These are phyloP conservation scores for Alosa sapidissima DNA, from an alignment of 2,797 vertebrate genomes.

Conservation along the genomic window DNA sequence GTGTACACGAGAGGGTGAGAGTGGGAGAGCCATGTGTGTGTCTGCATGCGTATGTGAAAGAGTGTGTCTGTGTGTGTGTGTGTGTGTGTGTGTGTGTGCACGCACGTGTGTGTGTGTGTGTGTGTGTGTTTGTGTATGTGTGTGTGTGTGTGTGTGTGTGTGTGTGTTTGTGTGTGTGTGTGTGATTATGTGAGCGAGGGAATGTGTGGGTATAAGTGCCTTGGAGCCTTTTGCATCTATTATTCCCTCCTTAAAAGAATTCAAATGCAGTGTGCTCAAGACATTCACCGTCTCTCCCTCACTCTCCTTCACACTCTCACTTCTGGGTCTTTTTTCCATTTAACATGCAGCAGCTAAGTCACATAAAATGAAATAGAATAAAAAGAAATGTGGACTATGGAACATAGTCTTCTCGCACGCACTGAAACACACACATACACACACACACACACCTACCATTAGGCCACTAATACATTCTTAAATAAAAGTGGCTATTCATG, in stretches of 20 bases:
- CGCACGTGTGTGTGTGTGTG: background rate
- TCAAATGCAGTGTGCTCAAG: background rate
- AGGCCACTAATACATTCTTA: background rate
- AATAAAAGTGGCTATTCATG: conserved; percentile 10
- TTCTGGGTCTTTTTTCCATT: background rate
- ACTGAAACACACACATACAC: conserved; percentile 23
- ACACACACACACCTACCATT: background rate
- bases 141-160: background rate
- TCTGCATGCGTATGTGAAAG: background rate
- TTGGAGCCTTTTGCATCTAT: background rate
- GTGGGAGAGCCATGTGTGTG: background rate
- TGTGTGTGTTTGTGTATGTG: conserved; percentile 25
- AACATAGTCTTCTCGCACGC: background rate
- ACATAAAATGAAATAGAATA: background rate
- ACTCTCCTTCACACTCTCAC: background rate
- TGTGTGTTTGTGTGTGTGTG: conserved; percentile 26
- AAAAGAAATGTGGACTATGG: background rate
- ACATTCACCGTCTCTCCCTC: background rate
- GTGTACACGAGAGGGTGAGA: background rate
- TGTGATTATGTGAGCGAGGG: conserved; percentile 1
- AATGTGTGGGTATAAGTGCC: background rate
- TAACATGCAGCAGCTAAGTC: background rate
- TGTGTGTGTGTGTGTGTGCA: no score
- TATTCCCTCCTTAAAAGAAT: background rate
- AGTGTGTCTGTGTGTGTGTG: background rate